Evolutionary conservation across 2,888 invertebrate species (phyloP).

Genomic region (Acronicta psi): DNA sequence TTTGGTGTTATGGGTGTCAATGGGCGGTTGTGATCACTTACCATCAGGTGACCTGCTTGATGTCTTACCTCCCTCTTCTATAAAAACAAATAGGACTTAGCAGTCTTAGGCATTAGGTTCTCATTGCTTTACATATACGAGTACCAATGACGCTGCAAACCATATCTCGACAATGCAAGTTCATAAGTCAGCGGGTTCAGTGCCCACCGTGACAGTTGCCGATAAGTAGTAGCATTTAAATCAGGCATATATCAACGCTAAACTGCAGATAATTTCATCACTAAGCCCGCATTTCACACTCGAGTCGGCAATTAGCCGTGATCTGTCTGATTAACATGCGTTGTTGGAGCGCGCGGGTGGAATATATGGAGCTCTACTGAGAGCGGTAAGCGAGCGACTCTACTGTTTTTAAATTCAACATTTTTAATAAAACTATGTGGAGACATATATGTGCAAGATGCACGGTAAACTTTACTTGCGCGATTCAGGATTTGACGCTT

Average conservation of each 20-base stretch:
- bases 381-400: conserved; percentile 44
- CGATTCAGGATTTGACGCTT: too few species aligned
- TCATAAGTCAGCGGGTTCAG: conserved; percentile 18
- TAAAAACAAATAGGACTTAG: too few species aligned
- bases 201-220: conserved; percentile 30
- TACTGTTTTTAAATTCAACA: too few species aligned
- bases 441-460: too few species aligned
- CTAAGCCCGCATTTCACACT: conserved; percentile 87
- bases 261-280: conserved; percentile 86
- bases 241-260: conserved; percentile 75
- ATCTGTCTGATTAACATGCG: conserved; percentile 86
- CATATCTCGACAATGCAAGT: not conserved
- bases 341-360: conserved; percentile 70
- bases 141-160: conserved; percentile 1
- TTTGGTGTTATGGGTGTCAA: too few species aligned
- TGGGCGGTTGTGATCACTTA: too few species aligned
- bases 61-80: too few species aligned
- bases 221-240: conserved; percentile 65
- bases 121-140: too few species aligned
- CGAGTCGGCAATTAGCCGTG: conserved; percentile 84
- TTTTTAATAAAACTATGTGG: too few species aligned
- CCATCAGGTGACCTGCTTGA: too few species aligned
- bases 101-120: too few species aligned
- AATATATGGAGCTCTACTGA: conserved; percentile 40
- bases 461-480: too few species aligned